These are phyloP conservation scores for Bucco capensis DNA, from an alignment of 2,113 vertebrate species.

Conservation along the genomic window DNA sequence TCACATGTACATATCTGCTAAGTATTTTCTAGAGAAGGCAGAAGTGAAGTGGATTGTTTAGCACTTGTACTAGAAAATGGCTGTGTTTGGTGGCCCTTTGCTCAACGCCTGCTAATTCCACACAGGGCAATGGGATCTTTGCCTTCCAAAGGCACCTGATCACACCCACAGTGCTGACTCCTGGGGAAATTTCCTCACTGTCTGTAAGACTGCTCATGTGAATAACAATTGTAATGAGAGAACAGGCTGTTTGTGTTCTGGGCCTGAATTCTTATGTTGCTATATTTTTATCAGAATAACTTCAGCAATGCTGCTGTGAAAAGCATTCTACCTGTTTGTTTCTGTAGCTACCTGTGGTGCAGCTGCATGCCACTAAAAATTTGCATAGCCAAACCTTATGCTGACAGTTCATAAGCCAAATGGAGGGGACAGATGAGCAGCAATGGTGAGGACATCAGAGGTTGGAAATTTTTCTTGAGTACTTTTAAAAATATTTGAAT, in stretches of 20 bases:
- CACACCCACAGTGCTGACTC: neutral
- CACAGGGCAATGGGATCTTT: rapidly evolving
- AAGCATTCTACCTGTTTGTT: conserved; percentile 38
- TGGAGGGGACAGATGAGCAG: neutral
- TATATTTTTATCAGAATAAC: neutral
- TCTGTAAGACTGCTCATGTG: neutral
- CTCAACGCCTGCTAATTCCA: rapidly evolving
- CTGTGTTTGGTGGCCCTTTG: neutral
- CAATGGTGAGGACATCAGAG: neutral
- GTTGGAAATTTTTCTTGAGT: neutral
- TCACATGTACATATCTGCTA: neutral
- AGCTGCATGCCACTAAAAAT: neutral
- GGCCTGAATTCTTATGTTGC: neutral
- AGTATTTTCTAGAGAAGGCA: neutral
- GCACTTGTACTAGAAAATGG: neutral
- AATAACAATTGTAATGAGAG: neutral
- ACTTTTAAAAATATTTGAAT: neutral
- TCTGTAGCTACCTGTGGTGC: conserved; percentile 25
- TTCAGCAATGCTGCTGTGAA: conserved; percentile 18
- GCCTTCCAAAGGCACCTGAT: neutral
- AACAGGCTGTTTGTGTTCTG: neutral
- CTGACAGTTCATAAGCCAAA: neutral
- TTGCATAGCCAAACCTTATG: conserved; percentile 6
- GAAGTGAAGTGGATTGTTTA: neutral
- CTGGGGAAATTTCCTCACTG: neutral